Evolutionary conservation across 2,888 invertebrate species (phyloP), one percentile per base, ranked within the genome.

Genomic region (Nysson spinosus): DNA sequence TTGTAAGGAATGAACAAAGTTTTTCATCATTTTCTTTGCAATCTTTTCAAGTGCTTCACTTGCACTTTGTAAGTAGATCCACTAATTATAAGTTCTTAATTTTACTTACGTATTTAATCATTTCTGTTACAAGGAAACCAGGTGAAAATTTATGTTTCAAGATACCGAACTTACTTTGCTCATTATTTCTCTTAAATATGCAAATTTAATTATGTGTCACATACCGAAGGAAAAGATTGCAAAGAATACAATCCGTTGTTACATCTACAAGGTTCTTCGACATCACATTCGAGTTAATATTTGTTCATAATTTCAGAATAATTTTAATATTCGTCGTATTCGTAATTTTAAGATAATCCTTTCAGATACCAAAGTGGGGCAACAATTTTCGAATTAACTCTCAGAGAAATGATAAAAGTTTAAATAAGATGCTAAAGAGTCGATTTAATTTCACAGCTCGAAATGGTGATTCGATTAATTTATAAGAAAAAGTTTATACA

Each of bases 1-100:
- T 54, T 58, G 50, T 46, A 50, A 61, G 44, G 24, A 58, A n/a
- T 28, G 35, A 56, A 51, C 51, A 39, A 63, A 47, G 11, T 49
- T 26, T 42, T 37, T 14, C n/a, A 44, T 46, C 11, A 19, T 0
- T 35, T 62, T 68, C 51, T 37, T 42, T 62, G 35, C 62, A 72
- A 51, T 52, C 47, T 51, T 51, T 43, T 34, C n/a, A 19, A 16
- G 12, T 14, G 9, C 28, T 24, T 12, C 0, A 3, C 32, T 28
- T 11, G 22, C n/a, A 28, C 22, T 17, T 11, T 5, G 5, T 32
- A 30, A 6, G 6, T 12, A 7, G 3, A 34, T 22, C n/a, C 5
- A 11, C 35, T 20, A 11, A 2, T 17, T n/a, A 5, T 39, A 20
- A 20, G 35, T 40, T 16, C 6, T 16, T 35, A n/a, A n/a, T n/a